Evolutionary conservation across 2,797 vertebrate species (phyloP), one percentile per base, ranked within the genome.

Genomic region (Tenualosa thibaudeaui): DNA sequence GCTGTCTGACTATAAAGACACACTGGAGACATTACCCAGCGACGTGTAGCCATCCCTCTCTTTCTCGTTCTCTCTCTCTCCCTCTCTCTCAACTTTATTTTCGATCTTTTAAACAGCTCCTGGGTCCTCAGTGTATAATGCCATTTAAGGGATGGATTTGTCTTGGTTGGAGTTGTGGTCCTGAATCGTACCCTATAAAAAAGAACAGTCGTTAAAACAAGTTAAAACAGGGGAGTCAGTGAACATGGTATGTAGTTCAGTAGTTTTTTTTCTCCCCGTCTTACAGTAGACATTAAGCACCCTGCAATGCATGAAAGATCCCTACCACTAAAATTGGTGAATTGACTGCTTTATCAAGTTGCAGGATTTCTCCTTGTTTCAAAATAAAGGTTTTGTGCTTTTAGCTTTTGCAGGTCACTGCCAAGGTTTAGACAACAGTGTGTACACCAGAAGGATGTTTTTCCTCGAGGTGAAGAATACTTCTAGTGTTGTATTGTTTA

Each of bases 1-100:
- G 62, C 84, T 31, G 83, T 78, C 71, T 86, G 88, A 89, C 87
- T 85, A 85, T 84, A 81, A 85, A 71, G 84, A 83, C 89, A 89
- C 85, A 37, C 88, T 87, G 90, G 88, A 91, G 82, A 88, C 87
- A 91, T 91, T 91, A 91, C 82, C 65, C 82, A 85, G 84, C 88
- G 88, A 90, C 90, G 88, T 89, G 85, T 84, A 68, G 54, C 87
- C 89, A 89, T 91, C 88, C 87, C 83, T 87, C 86, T 91, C 91
- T 87, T 82, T 87, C 86, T 91, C 91, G 90, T 81, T 65, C 60
- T 65, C 60, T 65, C 60, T 65, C 60, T 65, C 60, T 65, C 60
- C 24, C 60, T 65, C 60, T 65, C 88, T 88, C 89, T 91, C 78
- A 5, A 43, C 71, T 78, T 78, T 78, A 46, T 78, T 78, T 78